Percentiles rank a stretch among this genome's conserved stretches.
Evolutionary conservation across 2,797 vertebrate genomes (phyloP).

Genomic region (Anguilla obscura): DNA sequence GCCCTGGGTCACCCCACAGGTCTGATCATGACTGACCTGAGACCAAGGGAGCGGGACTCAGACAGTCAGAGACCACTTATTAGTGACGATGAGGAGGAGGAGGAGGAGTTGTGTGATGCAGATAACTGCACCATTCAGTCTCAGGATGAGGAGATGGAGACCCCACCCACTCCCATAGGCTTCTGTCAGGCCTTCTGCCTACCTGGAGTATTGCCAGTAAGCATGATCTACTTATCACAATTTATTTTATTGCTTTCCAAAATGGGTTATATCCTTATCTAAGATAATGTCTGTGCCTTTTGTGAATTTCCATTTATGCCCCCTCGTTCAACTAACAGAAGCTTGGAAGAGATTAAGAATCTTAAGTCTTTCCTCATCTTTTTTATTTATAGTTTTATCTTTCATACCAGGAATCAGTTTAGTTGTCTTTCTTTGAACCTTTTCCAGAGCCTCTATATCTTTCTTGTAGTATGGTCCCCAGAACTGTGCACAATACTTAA

Average conservation of each 20-base stretch:
- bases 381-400: too few species aligned
- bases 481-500: too few species aligned
- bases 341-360: too few species aligned
- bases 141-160: slow-evolving; percentile 53
- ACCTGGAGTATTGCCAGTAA: slow-evolving; percentile 90
- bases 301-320: too few species aligned
- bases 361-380: too few species aligned
- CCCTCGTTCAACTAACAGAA: too few species aligned
- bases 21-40: slow-evolving; percentile 67
- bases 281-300: not conserved
- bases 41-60: slow-evolving; percentile 69
- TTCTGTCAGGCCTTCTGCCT: slow-evolving; percentile 91
- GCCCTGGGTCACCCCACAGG: slow-evolving; percentile 63
- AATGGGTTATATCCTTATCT: not conserved
- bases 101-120: slow-evolving; percentile 60
- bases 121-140: slow-evolving; percentile 71
- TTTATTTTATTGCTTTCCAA: not conserved
- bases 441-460: too few species aligned
- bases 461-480: too few species aligned
- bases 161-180: slow-evolving; percentile 70
- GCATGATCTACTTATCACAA: slow-evolving; percentile 39
- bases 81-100: slow-evolving; percentile 74
- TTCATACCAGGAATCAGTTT: too few species aligned
- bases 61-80: slow-evolving; percentile 88
- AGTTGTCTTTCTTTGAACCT: too few species aligned